Evolutionary conservation across 2,113 vertebrate species (phyloP).

Genomic region (Thamnophis sirtalis): DNA sequence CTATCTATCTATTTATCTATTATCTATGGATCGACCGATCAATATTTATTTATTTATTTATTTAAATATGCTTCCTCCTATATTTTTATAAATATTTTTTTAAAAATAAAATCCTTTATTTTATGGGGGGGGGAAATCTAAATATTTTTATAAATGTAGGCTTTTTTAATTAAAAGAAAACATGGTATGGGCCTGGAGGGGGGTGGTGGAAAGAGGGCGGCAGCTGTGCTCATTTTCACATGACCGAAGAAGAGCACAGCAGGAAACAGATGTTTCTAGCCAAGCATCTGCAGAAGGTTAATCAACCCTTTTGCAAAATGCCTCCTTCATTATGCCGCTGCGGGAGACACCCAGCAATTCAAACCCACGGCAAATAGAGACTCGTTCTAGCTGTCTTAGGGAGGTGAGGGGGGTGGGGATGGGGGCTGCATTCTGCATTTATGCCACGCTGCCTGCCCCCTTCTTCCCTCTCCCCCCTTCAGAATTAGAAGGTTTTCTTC

Average conservation of each 20-base stretch:
- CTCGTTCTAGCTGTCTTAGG: neutral
- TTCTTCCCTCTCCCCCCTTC: neutral
- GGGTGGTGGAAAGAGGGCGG: rapidly evolving
- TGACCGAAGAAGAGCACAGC: neutral
- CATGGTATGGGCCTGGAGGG: neutral
- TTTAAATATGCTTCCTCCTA: neutral
- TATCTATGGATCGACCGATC: too few species aligned
- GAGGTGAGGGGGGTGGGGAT: neutral
- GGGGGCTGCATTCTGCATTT: neutral
- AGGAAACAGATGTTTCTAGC: neutral
- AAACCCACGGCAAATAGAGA: neutral
- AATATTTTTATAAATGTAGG: too few species aligned
- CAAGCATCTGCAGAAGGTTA: neutral
- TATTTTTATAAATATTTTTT: neutral
- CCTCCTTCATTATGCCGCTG: neutral
- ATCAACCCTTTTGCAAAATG: neutral
- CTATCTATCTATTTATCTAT: too few species aligned
- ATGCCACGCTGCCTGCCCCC: neutral
- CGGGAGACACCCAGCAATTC: neutral
- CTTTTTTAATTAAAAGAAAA: too few species aligned
- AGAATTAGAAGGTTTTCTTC: neutral
- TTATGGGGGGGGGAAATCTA: too few species aligned
- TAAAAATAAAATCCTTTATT: too few species aligned
- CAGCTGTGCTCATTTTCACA: neutral
- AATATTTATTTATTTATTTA: too few species aligned